Evolutionary conservation across 2,888 invertebrate species (phyloP).

Genomic region (Reticulitermes lucifugus): DNA sequence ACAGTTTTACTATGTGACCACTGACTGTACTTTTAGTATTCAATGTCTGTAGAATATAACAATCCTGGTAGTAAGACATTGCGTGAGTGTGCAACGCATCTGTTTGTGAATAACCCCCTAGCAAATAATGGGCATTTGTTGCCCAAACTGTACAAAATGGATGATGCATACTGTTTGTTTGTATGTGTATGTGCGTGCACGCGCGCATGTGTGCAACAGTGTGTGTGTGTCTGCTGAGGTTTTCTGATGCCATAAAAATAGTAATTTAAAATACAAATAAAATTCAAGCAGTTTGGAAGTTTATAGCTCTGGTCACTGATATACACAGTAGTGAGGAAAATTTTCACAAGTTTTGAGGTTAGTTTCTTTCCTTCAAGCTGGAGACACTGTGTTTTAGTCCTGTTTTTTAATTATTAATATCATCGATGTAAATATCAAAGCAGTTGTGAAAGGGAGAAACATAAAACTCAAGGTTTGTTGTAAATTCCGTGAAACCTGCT

Average conservation of each 20-base stretch:
- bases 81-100: not conserved
- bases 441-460: constrained; percentile 22
- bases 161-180: not conserved
- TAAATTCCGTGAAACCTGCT: constrained; percentile 18
- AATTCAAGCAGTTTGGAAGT: constrained; percentile 25
- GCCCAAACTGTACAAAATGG: not conserved
- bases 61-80: constrained; percentile 16
- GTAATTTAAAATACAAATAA: constrained; percentile 46
- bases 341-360: constrained; percentile 35
- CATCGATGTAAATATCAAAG: not conserved
- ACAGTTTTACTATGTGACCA: constrained; percentile 43
- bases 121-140: not conserved
- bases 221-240: constrained; percentile 29
- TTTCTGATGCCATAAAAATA: constrained; percentile 48
- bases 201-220: not conserved
- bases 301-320: constrained; percentile 22
- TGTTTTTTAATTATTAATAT: constrained; percentile 9
- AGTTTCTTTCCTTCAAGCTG: constrained; percentile 33
- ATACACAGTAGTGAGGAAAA: constrained; percentile 9
- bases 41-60: constrained; percentile 41
- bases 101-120: not conserved
- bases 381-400: constrained; percentile 11
- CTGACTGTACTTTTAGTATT: constrained; percentile 38
- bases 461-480: constrained; percentile 28
- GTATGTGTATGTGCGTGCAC: not conserved